Percentiles rank a stretch among this genome's conserved stretches.
Conservation (phyloP, 2,797 vertebrate genomes). For the Micropoecilia bifurca region DNA sequence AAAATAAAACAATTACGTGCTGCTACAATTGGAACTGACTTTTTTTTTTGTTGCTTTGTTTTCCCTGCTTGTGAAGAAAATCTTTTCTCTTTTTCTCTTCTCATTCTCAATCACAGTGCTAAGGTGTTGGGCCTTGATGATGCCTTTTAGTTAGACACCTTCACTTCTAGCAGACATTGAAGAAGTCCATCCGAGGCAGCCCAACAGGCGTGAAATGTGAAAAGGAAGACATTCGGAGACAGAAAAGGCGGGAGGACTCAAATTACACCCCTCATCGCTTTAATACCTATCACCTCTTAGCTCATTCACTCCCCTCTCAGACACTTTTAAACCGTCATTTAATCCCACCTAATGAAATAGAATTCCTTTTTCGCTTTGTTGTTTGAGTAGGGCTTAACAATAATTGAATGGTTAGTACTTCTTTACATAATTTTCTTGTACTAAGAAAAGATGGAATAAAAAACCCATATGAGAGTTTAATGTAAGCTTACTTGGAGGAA, state of each 20-base stretch:
- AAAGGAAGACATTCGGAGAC: conserved; percentile 64
- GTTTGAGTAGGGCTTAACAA: conserved; percentile 65
- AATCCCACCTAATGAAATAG: conserved; percentile 77
- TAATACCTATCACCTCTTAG: conserved; percentile 52
- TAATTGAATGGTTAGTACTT: conserved; percentile 74
- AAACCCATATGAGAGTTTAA: conserved; percentile 51
- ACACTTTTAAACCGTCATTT: conserved; percentile 71
- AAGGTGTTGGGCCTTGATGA: conserved; percentile 40
- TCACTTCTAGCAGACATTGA: conserved; percentile 71
- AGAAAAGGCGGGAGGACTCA: conserved; percentile 61
- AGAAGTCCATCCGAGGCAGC: conserved; percentile 64
- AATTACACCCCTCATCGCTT: conserved; percentile 70
- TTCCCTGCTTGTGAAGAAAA: background rate
- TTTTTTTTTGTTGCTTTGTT: background rate
- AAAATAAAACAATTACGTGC: no score
- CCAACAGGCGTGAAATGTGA: conserved; percentile 74
- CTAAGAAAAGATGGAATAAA: conserved; percentile 38
- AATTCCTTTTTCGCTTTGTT: conserved; percentile 64
- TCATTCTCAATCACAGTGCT: conserved; percentile 11
- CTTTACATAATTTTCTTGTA: conserved; percentile 61
- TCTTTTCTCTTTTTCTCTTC: conserved; percentile 1
- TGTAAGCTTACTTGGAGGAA: conserved; percentile 59
- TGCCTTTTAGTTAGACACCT: conserved; percentile 49
- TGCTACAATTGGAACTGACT: background rate
- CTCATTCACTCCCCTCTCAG: conserved; percentile 44